A percentile compares a stretch with the other conserved stretches of the same genome.
Evolutionary conservation across 1,140 invertebrate genomes (phyloP).

Genomic region (Lordiphosa collinella): DNA sequence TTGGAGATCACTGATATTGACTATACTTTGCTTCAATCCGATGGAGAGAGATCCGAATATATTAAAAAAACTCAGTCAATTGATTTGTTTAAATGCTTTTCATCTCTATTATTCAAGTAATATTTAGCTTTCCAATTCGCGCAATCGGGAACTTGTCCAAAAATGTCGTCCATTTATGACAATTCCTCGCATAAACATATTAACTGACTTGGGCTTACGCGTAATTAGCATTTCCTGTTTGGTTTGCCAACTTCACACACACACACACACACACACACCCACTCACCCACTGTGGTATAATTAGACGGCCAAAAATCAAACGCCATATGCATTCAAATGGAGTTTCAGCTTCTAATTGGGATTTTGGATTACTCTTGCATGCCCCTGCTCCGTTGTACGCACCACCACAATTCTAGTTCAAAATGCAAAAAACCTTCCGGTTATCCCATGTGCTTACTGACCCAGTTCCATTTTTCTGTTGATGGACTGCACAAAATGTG

Average conservation of each 20-base stretch:
- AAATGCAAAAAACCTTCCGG: too few species aligned
- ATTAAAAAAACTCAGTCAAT: too few species aligned
- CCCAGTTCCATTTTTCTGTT: too few species aligned
- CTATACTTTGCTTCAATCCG: too few species aligned
- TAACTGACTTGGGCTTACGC: constrained; percentile 44
- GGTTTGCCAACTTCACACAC: constrained; percentile 33
- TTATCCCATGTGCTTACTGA: too few species aligned
- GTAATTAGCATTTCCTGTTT: constrained; percentile 71
- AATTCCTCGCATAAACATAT: not conserved
- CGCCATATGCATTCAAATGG: constrained; percentile 39
- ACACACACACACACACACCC: constrained; percentile 5
- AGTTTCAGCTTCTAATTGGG: constrained; percentile 1
- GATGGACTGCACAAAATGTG: too few species aligned
- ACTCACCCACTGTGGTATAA: constrained; percentile 25
- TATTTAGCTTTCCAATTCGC: not conserved
- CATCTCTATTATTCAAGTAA: not conserved
- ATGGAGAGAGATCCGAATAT: too few species aligned
- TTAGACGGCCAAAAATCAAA: constrained; percentile 65
- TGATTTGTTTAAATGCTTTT: not conserved
- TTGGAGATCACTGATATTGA: too few species aligned
- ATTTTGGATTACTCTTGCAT: not conserved
- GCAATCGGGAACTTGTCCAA: too few species aligned
- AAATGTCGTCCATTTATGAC: not conserved
- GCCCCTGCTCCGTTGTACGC: not conserved
- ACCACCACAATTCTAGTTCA: too few species aligned